Evolutionary conservation across 2,797 vertebrate species (phyloP).

Genomic region (Ispidina lecontei): DNA sequence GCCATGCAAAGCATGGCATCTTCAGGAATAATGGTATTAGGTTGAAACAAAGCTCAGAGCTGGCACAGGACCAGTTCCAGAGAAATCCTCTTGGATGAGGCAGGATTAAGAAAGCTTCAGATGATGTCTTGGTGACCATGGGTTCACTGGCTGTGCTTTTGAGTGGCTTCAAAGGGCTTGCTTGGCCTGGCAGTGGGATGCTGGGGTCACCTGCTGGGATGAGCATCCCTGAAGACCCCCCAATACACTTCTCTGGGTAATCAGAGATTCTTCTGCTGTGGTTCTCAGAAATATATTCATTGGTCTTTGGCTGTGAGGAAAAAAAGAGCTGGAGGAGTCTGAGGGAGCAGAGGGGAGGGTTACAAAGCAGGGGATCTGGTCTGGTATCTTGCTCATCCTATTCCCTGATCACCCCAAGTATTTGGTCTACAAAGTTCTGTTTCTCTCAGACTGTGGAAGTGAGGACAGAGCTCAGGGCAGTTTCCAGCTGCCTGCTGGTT

Average conservation of each 20-base stretch:
- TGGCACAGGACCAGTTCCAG: not conserved
- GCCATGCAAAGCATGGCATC: not conserved
- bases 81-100: not conserved
- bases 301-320: not conserved
- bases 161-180: not conserved
- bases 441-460: not conserved
- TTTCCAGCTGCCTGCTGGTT: not conserved
- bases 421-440: not conserved
- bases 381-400: not conserved
- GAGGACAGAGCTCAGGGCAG: not conserved
- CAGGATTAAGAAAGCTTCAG: not conserved
- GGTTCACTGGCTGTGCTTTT: not conserved
- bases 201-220: not conserved
- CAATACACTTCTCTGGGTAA: not conserved
- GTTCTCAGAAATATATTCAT: not conserved
- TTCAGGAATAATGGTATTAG: constrained; percentile 2
- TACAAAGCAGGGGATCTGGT: not conserved
- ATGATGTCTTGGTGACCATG: not conserved
- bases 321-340: not conserved
- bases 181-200: not conserved
- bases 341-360: not conserved
- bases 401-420: not conserved
- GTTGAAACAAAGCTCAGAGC: not conserved
- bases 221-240: not conserved
- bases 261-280: not conserved